A percentile compares a stretch with the other conserved stretches of the same genome.
Conservation (phyloP, 2,113 vertebrate genomes). For the Axis porcinus region DNA sequence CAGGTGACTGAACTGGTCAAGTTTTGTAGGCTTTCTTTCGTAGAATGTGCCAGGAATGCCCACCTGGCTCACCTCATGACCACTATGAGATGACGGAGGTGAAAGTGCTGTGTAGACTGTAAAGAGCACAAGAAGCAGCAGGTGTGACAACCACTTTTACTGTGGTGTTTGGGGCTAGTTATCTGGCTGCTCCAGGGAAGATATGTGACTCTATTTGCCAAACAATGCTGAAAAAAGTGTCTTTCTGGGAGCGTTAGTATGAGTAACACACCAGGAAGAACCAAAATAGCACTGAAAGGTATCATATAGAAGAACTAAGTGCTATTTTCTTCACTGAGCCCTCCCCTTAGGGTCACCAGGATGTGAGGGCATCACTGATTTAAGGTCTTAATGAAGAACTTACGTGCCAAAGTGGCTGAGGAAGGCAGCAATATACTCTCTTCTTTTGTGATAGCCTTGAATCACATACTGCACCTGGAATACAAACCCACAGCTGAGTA, state of each 20-base stretch:
- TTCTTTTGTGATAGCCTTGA: slow-evolving; percentile 98
- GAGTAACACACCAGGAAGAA: not conserved
- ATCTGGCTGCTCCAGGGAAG: not conserved
- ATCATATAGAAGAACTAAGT: not conserved
- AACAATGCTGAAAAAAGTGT: not conserved
- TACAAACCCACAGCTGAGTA: slow-evolving; percentile 52
- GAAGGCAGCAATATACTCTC: slow-evolving; percentile 98
- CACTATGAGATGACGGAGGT: not conserved
- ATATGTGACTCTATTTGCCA: not conserved
- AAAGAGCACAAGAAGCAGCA: not conserved
- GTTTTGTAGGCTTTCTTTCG: not conserved
- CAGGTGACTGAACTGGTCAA: not conserved
- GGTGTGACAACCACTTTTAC: rapidly evolving
- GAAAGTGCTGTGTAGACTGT: not conserved
- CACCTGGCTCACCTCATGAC: not conserved
- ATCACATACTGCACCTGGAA: slow-evolving; percentile 98
- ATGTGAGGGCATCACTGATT: not conserved
- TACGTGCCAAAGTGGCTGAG: slow-evolving; percentile 99
- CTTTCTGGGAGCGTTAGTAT: not conserved
- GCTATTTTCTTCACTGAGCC: not conserved
- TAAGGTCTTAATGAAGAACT: slow-evolving; percentile 72
- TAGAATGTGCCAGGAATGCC: not conserved
- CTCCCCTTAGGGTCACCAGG: not conserved
- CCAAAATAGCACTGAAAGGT: not conserved
- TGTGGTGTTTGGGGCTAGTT: not conserved